phyloP scores from a whole-genome alignment of 2,113 vertebrate genomes.

The Pica pica region DNA sequence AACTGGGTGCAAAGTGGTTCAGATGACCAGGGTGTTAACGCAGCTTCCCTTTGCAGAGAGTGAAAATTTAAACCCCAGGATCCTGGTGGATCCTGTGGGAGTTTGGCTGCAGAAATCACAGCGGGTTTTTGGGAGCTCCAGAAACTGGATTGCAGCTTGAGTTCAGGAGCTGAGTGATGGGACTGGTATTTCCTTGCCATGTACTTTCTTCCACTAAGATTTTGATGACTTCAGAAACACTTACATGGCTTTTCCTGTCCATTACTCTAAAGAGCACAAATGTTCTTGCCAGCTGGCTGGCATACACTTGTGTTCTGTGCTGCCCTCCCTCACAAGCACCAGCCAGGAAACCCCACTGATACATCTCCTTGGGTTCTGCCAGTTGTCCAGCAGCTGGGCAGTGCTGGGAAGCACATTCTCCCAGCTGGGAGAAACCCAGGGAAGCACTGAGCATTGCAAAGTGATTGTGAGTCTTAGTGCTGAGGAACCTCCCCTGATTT shows the following conservation, averaged over 20 bases:
- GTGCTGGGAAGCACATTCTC: neutral
- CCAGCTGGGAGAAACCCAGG: neutral
- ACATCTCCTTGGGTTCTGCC: neutral
- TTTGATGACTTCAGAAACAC: neutral
- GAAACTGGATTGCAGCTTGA: neutral
- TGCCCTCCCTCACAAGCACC: neutral
- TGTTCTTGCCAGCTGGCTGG: neutral
- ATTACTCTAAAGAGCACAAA: neutral
- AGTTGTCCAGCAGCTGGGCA: neutral
- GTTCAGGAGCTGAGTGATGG: neutral
- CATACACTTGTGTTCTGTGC: rapidly evolving
- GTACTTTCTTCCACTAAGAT: neutral
- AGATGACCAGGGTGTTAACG: neutral
- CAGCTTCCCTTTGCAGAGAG: neutral
- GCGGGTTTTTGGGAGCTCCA: neutral
- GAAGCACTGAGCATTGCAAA: neutral
- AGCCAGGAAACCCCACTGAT: neutral
- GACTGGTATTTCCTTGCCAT: neutral
- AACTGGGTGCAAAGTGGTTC: conserved; percentile 18
- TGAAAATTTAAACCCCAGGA: neutral
- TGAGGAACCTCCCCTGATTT: neutral
- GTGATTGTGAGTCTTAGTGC: neutral
- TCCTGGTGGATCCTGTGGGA: neutral
- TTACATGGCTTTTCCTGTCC: neutral
- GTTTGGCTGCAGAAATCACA: neutral